A percentile compares a stretch with the other conserved stretches of the same genome.
phyloP scores from a whole-genome alignment of 2,888 invertebrate genomes.

The Megaustenia siamemsis region DNA sequence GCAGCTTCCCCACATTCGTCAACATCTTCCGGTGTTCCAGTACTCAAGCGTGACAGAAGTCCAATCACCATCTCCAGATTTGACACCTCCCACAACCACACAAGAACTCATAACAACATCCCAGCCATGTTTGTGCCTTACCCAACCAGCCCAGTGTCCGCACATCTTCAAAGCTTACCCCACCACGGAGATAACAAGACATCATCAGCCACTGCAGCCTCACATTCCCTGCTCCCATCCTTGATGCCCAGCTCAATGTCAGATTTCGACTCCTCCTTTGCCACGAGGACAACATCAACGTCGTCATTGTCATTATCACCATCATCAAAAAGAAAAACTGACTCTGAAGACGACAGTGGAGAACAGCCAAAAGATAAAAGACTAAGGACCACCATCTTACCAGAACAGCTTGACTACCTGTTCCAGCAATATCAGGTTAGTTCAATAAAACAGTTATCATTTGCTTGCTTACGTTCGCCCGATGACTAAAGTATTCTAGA shows the following conservation, averaged over 20 bases:
- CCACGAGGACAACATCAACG: constrained; percentile 2
- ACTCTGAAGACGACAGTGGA: constrained; percentile 82
- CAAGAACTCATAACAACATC: constrained; percentile 96
- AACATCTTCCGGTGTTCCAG: constrained; percentile 72
- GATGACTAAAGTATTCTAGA: no score
- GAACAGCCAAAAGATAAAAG: constrained; percentile 92
- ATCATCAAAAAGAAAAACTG: constrained; percentile 68
- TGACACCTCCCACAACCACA: constrained; percentile 96
- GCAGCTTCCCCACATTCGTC: constrained; percentile 1
- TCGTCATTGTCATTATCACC: constrained; percentile 25
- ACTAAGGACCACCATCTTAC: constrained; percentile 95
- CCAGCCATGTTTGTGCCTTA: constrained; percentile 92
- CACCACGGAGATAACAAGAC: constrained; percentile 64
- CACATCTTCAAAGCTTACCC: constrained; percentile 89
- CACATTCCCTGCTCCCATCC: constrained; percentile 24
- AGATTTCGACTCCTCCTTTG: not conserved
- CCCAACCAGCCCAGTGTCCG: constrained; percentile 93
- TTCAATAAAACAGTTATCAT: no score
- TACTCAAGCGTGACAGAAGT: constrained; percentile 97
- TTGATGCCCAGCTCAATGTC: constrained; percentile 18
- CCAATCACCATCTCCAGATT: constrained; percentile 93
- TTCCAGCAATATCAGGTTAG: constrained; percentile 95
- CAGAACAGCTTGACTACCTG: constrained; percentile 97
- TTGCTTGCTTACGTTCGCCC: no score
- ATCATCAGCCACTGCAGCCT: constrained; percentile 20